These are phyloP conservation scores for Chymomyza costata DNA, from an alignment of 1,140 invertebrate genomes.

Conservation along the genomic window DNA sequence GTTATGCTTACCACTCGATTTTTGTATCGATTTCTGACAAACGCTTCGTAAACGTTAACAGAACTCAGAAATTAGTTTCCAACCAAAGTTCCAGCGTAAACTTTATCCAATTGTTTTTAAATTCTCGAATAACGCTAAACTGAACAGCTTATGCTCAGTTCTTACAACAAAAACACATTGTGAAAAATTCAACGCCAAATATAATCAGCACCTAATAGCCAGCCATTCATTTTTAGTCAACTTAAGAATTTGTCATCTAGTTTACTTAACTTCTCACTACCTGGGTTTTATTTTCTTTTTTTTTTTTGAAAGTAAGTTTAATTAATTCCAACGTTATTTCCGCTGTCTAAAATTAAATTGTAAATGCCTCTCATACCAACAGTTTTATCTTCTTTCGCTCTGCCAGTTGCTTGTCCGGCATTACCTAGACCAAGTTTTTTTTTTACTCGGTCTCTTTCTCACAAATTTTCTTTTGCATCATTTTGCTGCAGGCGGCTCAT, in stretches of 20 bases:
- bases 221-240: slow-evolving; percentile 40
- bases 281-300: slow-evolving; percentile 8
- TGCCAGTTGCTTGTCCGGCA: not conserved
- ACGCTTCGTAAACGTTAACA: too few relatives aligned
- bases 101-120: too few relatives aligned
- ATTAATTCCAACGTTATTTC: slow-evolving; percentile 71
- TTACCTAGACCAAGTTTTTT: slow-evolving; percentile 1
- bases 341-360: slow-evolving; percentile 35
- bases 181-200: slow-evolving; percentile 51
- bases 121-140: too few relatives aligned
- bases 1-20: too few relatives aligned
- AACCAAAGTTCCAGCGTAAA: too few relatives aligned
- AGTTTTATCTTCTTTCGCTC: not conserved
- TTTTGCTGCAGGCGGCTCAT: slow-evolving; percentile 13
- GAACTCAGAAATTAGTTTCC: too few relatives aligned
- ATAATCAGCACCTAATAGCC: slow-evolving; percentile 55
- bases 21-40: too few relatives aligned
- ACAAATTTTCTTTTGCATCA: not conserved
- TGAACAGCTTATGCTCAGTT: too few relatives aligned
- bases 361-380: too few relatives aligned
- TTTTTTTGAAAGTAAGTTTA: slow-evolving; percentile 54
- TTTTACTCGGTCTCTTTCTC: too few relatives aligned
- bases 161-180: too few relatives aligned
- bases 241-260: slow-evolving; percentile 6
- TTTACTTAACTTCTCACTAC: slow-evolving; percentile 8